A percentile compares a stretch with the other conserved stretches of the same genome.
These are phyloP conservation scores for Atherinomorus stipes DNA, from an alignment of 2,113 vertebrate genomes.

Conservation along the genomic window DNA sequence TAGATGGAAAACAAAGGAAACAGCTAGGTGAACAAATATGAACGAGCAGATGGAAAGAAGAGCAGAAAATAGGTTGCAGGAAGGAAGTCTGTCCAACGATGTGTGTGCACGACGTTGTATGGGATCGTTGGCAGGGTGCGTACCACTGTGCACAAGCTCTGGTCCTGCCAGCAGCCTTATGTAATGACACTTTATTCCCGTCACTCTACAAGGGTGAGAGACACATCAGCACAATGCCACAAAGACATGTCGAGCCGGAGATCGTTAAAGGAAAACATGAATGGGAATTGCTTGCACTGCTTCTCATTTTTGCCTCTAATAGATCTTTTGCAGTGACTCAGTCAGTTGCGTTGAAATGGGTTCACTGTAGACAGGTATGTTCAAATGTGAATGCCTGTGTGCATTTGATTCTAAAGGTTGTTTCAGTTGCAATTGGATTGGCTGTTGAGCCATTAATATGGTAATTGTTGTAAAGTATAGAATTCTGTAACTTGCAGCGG, in stretches of 20 bases:
- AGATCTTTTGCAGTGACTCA: conserved; percentile 17
- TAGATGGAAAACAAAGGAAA: conserved; percentile 6
- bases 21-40: conserved; percentile 13
- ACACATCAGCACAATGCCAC: conserved; percentile 24
- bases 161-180: conserved; percentile 69
- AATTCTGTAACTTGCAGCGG: conserved; percentile 4
- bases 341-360: conserved; percentile 12
- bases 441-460: conserved; percentile 35
- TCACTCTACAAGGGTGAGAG: conserved; percentile 41
- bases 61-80: conserved; percentile 32
- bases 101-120: conserved; percentile 49
- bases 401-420: conserved; percentile 14
- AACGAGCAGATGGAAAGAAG: conserved; percentile 36
- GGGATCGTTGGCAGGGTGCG: conserved; percentile 59
- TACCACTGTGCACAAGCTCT: conserved; percentile 36
- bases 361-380: background rate
- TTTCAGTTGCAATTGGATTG: conserved; percentile 7
- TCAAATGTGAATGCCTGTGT: conserved; percentile 28
- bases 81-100: conserved; percentile 38
- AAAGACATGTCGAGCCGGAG: conserved; percentile 17
- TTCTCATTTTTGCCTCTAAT: conserved; percentile 21
- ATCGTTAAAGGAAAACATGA: conserved; percentile 48
- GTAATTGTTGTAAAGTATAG: conserved; percentile 32
- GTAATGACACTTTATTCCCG: conserved; percentile 66
- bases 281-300: conserved; percentile 31